phyloP scores from a whole-genome alignment of 2,888 invertebrate genomes.

The Cryptophagus acutangulus region DNA sequence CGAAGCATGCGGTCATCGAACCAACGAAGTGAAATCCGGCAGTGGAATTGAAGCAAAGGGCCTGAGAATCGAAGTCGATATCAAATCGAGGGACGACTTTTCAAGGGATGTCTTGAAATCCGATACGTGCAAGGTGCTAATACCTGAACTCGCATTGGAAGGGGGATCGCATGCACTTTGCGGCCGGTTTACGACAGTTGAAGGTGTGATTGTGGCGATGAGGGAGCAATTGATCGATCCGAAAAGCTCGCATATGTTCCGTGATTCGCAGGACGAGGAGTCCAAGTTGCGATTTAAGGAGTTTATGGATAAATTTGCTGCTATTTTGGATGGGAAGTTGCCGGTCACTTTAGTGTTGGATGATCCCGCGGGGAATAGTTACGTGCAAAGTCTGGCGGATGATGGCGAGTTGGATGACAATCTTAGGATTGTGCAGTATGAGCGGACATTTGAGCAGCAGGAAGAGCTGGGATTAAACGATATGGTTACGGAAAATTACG shows the following conservation, averaged over 20 bases:
- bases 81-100: constrained; percentile 71
- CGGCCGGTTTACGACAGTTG: constrained; percentile 92
- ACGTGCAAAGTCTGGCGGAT: constrained; percentile 76
- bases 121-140: constrained; percentile 70
- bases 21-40: constrained; percentile 95
- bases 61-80: constrained; percentile 66
- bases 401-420: constrained; percentile 62
- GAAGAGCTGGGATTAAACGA: constrained; percentile 94
- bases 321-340: constrained; percentile 59
- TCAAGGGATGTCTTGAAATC: constrained; percentile 92
- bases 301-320: constrained; percentile 64
- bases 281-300: constrained; percentile 53
- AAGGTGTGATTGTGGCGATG: constrained; percentile 78
- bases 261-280: constrained; percentile 64
- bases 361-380: constrained; percentile 97
- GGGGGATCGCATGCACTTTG: constrained; percentile 81
- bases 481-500: constrained; percentile 88
- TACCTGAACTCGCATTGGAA: constrained; percentile 86
- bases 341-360: constrained; percentile 77
- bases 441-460: constrained; percentile 83
- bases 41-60: constrained; percentile 82
- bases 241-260: constrained; percentile 59
- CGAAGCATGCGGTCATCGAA: constrained; percentile 83
- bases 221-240: constrained; percentile 65
- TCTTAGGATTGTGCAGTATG: constrained; percentile 73